Conservation (phyloP, 2,888 invertebrate genomes). For the Rhaphigaster nebulosa region DNA sequence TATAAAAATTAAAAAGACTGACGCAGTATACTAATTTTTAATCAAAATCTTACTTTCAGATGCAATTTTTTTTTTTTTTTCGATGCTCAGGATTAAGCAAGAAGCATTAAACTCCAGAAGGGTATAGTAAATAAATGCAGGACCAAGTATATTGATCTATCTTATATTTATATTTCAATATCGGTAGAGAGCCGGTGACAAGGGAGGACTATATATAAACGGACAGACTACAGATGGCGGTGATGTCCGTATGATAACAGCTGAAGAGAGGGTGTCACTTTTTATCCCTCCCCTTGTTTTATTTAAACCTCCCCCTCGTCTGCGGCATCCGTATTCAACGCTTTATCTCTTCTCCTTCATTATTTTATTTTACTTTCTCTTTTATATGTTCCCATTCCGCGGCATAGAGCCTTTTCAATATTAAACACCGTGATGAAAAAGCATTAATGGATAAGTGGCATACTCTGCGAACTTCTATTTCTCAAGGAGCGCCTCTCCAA, state of each 20-base stretch:
- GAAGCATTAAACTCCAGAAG: too few relatives aligned
- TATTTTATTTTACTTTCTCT: conserved; percentile 16
- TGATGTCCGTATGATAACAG: neutral
- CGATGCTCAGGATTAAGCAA: too few relatives aligned
- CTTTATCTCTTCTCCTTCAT: neutral
- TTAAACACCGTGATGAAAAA: conserved; percentile 23
- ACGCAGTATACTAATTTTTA: too few relatives aligned
- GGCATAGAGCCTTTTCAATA: neutral
- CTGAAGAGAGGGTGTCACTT: conserved; percentile 7
- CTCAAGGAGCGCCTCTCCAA: neutral
- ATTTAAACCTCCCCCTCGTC: neutral
- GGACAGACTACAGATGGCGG: neutral
- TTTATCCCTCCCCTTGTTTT: conserved; percentile 13
- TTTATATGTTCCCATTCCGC: neutral
- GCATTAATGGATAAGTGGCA: neutral
- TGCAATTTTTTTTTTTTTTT: too few relatives aligned
- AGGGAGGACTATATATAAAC: neutral
- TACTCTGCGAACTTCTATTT: neutral
- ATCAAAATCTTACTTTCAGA: too few relatives aligned
- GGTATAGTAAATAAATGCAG: too few relatives aligned
- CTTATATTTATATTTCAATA: neutral
- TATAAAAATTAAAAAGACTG: too few relatives aligned
- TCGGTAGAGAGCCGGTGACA: neutral
- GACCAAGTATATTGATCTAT: too few relatives aligned
- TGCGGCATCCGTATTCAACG: conserved; percentile 1